phyloP scores from a whole-genome alignment of 1,140 invertebrate species.

The Brachystomella parvula region DNA sequence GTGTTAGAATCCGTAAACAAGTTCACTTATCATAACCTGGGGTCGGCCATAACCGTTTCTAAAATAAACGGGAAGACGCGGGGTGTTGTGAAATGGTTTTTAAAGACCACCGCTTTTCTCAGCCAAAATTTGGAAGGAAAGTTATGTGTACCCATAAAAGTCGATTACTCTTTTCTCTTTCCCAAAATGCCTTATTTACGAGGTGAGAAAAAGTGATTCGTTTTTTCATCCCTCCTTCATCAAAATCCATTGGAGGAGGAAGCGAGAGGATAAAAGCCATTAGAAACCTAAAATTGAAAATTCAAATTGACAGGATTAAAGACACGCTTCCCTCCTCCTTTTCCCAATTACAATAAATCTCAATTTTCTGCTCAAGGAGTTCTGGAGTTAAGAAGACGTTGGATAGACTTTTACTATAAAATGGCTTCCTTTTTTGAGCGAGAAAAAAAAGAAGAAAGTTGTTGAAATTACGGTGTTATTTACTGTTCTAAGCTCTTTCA shows the following conservation, averaged over 20 bases:
- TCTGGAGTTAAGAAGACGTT: background rate
- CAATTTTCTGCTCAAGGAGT: background rate
- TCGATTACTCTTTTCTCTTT: background rate
- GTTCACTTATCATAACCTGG: background rate
- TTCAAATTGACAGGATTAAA: background rate
- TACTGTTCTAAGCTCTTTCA: background rate
- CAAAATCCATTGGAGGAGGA: too few species aligned
- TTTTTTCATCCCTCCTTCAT: background rate
- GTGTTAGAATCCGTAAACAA: too few species aligned
- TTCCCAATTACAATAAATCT: background rate
- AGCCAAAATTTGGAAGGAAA: background rate
- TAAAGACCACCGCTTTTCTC: background rate
- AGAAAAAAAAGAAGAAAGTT: background rate
- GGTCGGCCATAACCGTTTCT: background rate
- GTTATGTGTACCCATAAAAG: background rate
- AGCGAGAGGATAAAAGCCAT: background rate
- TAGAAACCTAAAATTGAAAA: background rate
- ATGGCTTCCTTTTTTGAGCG: background rate
- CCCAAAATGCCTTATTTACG: background rate
- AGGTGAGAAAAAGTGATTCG: background rate
- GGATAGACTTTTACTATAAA: background rate
- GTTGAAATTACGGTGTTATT: background rate
- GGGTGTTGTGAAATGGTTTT: background rate
- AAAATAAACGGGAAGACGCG: background rate
- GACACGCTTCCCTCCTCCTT: background rate